These are phyloP conservation scores for Poeciliopsis paucimaculata DNA, from an alignment of 2,797 vertebrate genomes.

Conservation along the genomic window DNA sequence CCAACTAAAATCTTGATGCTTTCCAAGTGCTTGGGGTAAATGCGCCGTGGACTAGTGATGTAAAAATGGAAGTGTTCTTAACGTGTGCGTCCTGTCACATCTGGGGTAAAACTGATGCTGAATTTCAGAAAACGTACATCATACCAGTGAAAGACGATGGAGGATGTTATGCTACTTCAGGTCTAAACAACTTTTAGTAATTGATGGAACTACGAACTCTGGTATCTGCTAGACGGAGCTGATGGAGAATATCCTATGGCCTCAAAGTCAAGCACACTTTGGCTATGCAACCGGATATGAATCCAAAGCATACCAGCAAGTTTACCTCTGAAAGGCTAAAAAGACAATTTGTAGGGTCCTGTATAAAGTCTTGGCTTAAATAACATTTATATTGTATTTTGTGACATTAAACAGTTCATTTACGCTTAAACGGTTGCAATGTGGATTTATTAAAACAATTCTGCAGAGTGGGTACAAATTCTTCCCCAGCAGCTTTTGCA, in stretches of 20 bases:
- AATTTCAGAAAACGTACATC: not conserved
- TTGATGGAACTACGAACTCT: not conserved
- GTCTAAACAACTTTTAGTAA: not conserved
- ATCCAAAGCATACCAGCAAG: not conserved
- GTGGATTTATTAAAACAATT: not conserved
- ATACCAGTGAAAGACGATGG: not conserved
- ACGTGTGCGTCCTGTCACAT: not conserved
- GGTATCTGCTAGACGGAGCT: not conserved
- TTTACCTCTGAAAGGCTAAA: not conserved
- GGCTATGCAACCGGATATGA: not conserved
- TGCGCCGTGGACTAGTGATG: not conserved
- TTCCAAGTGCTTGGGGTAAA: not conserved
- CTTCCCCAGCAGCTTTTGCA: not conserved
- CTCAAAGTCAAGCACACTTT: not conserved
- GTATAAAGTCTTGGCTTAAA: not conserved
- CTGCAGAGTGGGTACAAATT: not conserved
- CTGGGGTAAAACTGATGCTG: not conserved
- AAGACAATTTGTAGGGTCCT: not conserved
- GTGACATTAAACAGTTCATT: not conserved
- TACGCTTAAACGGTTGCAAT: not conserved
- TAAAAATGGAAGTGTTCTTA: not conserved
- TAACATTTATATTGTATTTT: not conserved
- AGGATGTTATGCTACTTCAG: not conserved
- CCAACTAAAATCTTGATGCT: not conserved
- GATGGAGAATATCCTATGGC: not conserved